A percentile compares a stretch with the other conserved stretches of the same genome.
phyloP scores from a whole-genome alignment of 2,113 vertebrate genomes.

The Opisthocomus hoazin region DNA sequence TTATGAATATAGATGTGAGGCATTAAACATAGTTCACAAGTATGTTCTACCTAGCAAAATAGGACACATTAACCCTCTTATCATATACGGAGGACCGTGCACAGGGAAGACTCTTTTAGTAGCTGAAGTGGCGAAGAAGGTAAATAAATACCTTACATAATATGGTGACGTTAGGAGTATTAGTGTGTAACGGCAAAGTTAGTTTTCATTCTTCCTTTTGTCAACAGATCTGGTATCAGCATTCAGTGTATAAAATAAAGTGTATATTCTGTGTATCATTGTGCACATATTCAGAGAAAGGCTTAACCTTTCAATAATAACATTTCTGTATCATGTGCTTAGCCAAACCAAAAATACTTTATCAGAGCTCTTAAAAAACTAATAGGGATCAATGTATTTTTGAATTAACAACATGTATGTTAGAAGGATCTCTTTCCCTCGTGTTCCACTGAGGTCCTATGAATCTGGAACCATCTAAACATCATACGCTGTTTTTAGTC shows the following conservation, averaged over 20 bases:
- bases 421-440: neutral
- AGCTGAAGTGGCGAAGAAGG: constrained; percentile 93
- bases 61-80: constrained; percentile 84
- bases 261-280: neutral
- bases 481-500: neutral
- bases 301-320: neutral
- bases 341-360: neutral
- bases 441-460: neutral
- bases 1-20: constrained; percentile 89
- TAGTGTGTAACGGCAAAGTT: neutral
- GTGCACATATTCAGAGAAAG: neutral
- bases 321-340: neutral
- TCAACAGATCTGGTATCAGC: neutral
- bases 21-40: constrained; percentile 87
- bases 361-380: neutral
- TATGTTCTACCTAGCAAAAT: constrained; percentile 88
- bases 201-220: constrained; percentile 12
- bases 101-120: constrained; percentile 95
- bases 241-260: neutral
- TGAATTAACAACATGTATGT: neutral
- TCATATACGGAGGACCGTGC: constrained; percentile 94
- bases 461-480: neutral
- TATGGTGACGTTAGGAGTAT: neutral
- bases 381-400: neutral
- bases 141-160: constrained; percentile 52